Conservation (phyloP, 2,797 vertebrate genomes). For the Rhabdomys pumilio region DNA sequence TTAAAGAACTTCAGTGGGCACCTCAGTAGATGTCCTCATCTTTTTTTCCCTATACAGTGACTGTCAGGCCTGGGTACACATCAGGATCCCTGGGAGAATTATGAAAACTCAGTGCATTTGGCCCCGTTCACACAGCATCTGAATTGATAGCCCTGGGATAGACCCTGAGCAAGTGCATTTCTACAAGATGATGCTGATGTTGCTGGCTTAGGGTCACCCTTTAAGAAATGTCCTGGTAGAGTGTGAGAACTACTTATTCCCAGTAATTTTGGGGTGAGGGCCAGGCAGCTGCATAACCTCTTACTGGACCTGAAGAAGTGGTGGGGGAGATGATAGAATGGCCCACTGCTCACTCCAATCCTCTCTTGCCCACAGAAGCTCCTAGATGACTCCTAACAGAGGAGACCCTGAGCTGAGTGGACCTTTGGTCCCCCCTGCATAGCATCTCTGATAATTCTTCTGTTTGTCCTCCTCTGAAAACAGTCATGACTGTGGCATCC, state of each 20-base stretch:
- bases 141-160: background rate
- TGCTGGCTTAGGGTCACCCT: background rate
- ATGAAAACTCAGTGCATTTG: background rate
- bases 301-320: conserved; percentile 51
- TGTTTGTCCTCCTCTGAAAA: conserved; percentile 62
- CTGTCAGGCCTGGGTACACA: background rate
- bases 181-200: background rate
- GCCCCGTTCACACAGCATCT: background rate
- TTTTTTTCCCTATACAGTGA: conserved; percentile 22
- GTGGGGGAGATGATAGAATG: conserved; percentile 3
- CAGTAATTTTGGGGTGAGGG: conserved; percentile 38
- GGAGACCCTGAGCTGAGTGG: conserved; percentile 42
- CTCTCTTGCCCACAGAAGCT: conserved; percentile 65
- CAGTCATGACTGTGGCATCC: conserved; percentile 58
- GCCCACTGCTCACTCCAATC: conserved; percentile 15
- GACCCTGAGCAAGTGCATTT: background rate
- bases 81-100: background rate
- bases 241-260: conserved; percentile 25
- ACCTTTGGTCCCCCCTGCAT: conserved; percentile 69
- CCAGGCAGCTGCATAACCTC: background rate
- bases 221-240: background rate
- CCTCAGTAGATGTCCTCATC: background rate
- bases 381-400: conserved; percentile 65
- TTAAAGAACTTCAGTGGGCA: background rate
- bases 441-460: conserved; percentile 66